Evolutionary conservation across 2,113 vertebrate species (phyloP).

Genomic region (Ictidomys tridecemlineatus): DNA sequence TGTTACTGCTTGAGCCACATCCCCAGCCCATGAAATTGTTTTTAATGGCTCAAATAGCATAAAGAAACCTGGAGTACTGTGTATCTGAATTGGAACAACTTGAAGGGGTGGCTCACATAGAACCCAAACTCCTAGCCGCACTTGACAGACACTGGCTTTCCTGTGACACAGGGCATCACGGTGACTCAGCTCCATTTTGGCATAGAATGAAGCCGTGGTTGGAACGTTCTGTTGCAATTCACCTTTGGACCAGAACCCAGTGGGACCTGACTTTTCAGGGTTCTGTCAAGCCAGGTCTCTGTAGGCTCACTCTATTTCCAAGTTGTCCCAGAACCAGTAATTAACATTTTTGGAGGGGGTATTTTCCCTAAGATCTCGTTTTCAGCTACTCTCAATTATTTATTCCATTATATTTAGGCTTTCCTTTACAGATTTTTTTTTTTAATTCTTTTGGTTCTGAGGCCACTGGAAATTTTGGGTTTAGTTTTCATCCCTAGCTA

Average conservation of each 20-base stretch:
- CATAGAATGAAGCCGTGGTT: neutral
- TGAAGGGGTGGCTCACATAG: neutral
- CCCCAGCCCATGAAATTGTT: neutral
- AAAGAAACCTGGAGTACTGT: neutral
- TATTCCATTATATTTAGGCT: neutral
- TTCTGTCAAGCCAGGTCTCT: neutral
- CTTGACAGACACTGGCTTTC: neutral
- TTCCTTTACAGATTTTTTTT: neutral
- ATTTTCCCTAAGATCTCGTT: neutral
- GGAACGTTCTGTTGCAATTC: neutral
- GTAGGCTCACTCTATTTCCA: neutral
- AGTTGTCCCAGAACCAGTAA: neutral
- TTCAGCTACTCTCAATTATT: neutral
- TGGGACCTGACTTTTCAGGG: neutral
- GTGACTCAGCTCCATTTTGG: neutral
- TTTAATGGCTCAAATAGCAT: neutral
- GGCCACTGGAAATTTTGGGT: neutral
- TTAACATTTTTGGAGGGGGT: neutral
- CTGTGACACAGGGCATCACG: neutral
- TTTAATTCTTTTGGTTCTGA: neutral
- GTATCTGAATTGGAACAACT: neutral
- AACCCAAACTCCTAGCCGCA: neutral
- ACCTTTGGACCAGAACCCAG: neutral
- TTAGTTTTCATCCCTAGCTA: neutral
- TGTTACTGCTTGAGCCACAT: no score